Evolutionary conservation across 2,888 invertebrate genomes (phyloP).

Genomic region (Lymantria monacha): DNA sequence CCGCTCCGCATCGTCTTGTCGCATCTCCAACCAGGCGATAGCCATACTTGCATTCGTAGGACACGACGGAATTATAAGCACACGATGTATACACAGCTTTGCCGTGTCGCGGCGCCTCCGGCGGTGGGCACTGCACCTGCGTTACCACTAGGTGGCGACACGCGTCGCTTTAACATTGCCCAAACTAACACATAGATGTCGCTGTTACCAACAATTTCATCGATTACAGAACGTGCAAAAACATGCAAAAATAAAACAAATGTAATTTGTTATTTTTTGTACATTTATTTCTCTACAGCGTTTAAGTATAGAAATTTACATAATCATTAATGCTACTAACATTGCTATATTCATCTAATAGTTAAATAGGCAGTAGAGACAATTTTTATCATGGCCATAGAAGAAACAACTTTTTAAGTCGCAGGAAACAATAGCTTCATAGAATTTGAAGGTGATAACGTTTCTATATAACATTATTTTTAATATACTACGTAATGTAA

Average conservation of each 20-base stretch:
- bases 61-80: conserved; percentile 97
- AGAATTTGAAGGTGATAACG: conserved; percentile 71
- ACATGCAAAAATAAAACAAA: conserved; percentile 72
- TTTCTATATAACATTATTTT: conserved; percentile 56
- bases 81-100: conserved; percentile 95
- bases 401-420: conserved; percentile 45
- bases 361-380: conserved; percentile 65
- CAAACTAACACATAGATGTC: conserved; percentile 47
- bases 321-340: conserved; percentile 69
- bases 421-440: conserved; percentile 56
- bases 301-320: conserved; percentile 63
- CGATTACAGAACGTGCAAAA: conserved; percentile 19
- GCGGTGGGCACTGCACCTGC: conserved; percentile 96
- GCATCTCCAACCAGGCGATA: conserved; percentile 94
- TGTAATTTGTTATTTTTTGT: conserved; percentile 39
- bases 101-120: conserved; percentile 95
- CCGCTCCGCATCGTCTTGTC: conserved; percentile 95
- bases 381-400: conserved; percentile 74
- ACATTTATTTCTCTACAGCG: conserved; percentile 74
- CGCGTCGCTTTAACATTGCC: conserved; percentile 68
- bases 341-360: conserved; percentile 60
- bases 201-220: conserved; percentile 26
- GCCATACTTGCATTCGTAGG: conserved; percentile 97
- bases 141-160: conserved; percentile 87
- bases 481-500: conserved; percentile 61